Base-by-base conservation (phyloP, 2,113 vertebrate species). In the Zosterops japonicus region DNA sequence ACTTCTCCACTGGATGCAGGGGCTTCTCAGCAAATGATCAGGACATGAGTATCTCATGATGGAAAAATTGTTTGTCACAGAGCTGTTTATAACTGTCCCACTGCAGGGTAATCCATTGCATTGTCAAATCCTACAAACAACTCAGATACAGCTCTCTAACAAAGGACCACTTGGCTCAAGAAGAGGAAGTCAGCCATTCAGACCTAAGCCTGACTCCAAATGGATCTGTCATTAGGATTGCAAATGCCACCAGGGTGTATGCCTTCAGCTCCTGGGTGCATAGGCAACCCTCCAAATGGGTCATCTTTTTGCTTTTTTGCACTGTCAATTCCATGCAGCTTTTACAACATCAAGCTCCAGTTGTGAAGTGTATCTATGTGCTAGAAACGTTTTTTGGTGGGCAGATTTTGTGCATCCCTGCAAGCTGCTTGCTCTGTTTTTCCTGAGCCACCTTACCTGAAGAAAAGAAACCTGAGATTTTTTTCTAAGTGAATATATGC, bases 241-340 rank as follows among this genome's bases (percentile, higher is more conserved):
- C 18, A 46, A 28, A 3, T 20, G 75, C 31, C 47, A 68, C 31
- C 1, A 1, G 6, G 23, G 4, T 10, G 13, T 5, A 5, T 61
- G n/a, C 27, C n/a, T 82, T 65, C 36, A 69, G 20, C 53, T 92
- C 29, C 18, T 82, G 13, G 7, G 11, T 31, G 17, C 18, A 49
- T 8, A 39, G 61, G 6, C 56, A 71, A 25, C 14, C 33, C 20
- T 76, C 21, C 10, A 50, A 50, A 71, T 20, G 9, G 4, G 14
- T 76, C 23, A 5, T 27, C 7, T 19, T 52, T 8, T 14, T 46
- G 18, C 0, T 33, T 85, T 74, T 81, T 68, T 65, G n/a, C 44
- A 28, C 27, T 50, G 28, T 41, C 24, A 71, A 8, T 35, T 44
- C 21, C 8, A 16, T 2, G 0, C 46, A 72, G 8, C 14, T 82